Base-by-base conservation (phyloP, 2,797 vertebrate genomes). In the Gymnothorax javanicus region DNA sequence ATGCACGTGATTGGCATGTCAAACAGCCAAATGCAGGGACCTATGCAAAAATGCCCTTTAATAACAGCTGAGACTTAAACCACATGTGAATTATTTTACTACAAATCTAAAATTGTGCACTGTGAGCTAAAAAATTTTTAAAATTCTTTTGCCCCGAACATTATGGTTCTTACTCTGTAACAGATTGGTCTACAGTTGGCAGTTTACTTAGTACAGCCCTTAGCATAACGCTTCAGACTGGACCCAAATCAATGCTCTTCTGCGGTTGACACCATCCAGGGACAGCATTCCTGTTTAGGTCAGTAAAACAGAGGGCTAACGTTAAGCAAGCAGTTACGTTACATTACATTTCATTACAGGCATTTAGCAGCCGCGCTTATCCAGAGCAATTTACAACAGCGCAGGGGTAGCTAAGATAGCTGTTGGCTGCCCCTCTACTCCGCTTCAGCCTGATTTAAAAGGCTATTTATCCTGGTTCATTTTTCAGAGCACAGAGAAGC, bases 161-260 rank as follows among this genome's bases (percentile, higher is more conserved):
- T 43, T 43, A 43, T 43, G 33, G 1, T 43, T 43, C 33, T 43
- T 43, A 43, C 33, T 2, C 33, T 43, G 33, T 43, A 43, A 43
- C 33, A 43, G 33, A 43, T 43, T 43, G 2, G 33, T 43, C 33
- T 43, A 43, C 33, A 43, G 33, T 43, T 43, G 33, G 33, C 33
- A 43, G 33, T 43, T 43, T 20, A 54, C 9, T 81, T 50, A 54
- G 77, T 56, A n/a, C 20, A 52, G 77, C 56, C 11, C 77, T 7
- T 23, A 52, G 7, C 77, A 56, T 56, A 81, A 23, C 52, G 23
- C 56, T 43, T 81, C n/a, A n/a, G 17, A 9, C 77, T 81, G 77
- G 77, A 81, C 54, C 7, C 77, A 23, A 81, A 81, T 81, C 77
- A 81, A 81, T 60, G 59, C 82, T 62, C 58, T 56, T 15, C 33